phyloP scores from a whole-genome alignment of 2,888 invertebrate genomes.

The Crioceris asparagi region DNA sequence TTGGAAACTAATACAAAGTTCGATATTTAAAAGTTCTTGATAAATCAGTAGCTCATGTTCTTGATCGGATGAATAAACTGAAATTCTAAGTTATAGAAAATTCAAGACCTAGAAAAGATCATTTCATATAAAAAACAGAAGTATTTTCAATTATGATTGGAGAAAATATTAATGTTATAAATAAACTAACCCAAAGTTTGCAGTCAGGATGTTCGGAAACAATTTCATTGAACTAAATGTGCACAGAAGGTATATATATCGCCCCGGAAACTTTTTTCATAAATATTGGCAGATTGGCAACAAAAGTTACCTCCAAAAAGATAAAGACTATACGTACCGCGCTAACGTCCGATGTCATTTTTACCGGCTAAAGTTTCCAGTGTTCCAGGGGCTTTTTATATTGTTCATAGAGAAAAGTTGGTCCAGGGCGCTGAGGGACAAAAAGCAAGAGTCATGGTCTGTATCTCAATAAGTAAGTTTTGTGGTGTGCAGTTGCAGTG shows the following conservation, averaged over 20 bases:
- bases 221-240: no score
- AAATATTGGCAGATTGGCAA: slow-evolving; percentile 1
- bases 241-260: no score
- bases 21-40: no score
- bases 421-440: background rate
- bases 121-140: no score
- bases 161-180: background rate
- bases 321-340: background rate
- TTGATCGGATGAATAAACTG: no score
- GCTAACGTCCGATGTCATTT: background rate
- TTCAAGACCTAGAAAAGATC: no score
- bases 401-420: slow-evolving; percentile 1
- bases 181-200: slow-evolving; percentile 1
- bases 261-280: slow-evolving; percentile 1
- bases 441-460: background rate
- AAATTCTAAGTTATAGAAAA: no score
- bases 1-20: no score
- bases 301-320: background rate
- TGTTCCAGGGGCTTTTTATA: background rate
- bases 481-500: background rate
- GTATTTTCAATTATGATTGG: no score
- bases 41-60: no score
- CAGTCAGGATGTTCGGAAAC: background rate
- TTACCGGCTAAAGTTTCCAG: background rate
- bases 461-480: slow-evolving; percentile 1